A percentile compares a stretch with the other conserved stretches of the same genome.
Evolutionary conservation across 1,140 invertebrate genomes (phyloP).

Genomic region (Cydia splendana): DNA sequence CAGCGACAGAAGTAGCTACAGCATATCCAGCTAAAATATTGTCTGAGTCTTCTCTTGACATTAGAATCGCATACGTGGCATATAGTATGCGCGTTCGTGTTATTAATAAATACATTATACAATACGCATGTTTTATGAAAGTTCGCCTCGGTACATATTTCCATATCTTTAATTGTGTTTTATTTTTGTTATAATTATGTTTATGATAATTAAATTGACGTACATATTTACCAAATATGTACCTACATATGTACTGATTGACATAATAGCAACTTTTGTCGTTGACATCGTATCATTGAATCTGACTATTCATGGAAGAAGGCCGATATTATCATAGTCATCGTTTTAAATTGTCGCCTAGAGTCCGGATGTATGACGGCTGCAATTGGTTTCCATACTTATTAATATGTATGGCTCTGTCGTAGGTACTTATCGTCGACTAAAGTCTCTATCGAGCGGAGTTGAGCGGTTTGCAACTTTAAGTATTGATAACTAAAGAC

Average conservation of each 20-base stretch:
- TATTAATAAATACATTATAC: no score
- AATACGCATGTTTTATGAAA: neutral
- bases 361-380: neutral
- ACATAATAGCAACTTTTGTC: no score
- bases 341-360: neutral
- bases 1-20: neutral
- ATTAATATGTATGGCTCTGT: neutral
- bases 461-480: no score
- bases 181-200: no score
- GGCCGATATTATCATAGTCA: neutral
- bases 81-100: neutral
- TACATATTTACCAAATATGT: no score
- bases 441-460: no score
- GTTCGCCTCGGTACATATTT: neutral
- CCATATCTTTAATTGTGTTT: no score
- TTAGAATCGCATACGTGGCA: neutral
- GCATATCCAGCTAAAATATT: neutral
- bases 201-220: no score
- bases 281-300: no score
- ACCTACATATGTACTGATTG: no score
- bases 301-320: neutral
- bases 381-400: conserved; percentile 5
- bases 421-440: neutral
- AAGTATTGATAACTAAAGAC: no score
- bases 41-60: neutral